phyloP scores from a whole-genome alignment of 2,888 invertebrate genomes.

The Arenicola marina region DNA sequence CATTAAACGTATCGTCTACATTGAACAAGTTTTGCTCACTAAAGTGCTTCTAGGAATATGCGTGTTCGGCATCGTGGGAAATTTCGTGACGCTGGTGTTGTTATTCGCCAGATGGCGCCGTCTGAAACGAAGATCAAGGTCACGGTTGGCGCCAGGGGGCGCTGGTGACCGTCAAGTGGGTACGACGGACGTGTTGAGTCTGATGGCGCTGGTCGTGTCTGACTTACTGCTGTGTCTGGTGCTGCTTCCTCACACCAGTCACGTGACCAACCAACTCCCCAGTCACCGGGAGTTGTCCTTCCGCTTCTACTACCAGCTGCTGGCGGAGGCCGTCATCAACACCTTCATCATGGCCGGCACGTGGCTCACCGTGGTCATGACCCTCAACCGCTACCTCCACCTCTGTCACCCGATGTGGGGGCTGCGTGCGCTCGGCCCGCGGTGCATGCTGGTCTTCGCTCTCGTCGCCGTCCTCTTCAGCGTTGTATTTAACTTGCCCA shows the following conservation, averaged over 20 bases:
- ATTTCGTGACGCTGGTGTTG: background rate
- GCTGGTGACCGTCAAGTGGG: background rate
- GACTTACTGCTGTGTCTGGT: background rate
- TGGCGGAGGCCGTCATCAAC: background rate
- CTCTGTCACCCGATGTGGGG: background rate
- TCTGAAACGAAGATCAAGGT: too few species aligned
- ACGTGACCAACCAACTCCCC: background rate
- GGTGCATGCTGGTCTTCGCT: background rate
- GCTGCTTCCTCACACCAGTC: background rate
- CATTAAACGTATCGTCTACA: background rate
- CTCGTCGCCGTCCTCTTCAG: background rate
- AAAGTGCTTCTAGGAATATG: background rate
- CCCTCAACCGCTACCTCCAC: background rate
- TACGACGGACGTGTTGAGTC: background rate
- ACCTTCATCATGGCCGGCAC: constrained; percentile 1
- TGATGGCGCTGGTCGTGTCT: background rate
- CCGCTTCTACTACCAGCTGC: background rate
- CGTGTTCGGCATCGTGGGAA: background rate
- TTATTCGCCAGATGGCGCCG: background rate
- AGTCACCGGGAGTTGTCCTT: background rate
- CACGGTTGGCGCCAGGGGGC: too few species aligned
- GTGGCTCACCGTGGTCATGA: background rate
- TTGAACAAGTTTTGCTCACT: background rate
- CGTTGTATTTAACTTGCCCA: background rate
- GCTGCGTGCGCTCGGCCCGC: background rate